These are phyloP conservation scores for Drosophila picticornis DNA, from an alignment of 2,888 invertebrate genomes.

Conservation along the genomic window DNA sequence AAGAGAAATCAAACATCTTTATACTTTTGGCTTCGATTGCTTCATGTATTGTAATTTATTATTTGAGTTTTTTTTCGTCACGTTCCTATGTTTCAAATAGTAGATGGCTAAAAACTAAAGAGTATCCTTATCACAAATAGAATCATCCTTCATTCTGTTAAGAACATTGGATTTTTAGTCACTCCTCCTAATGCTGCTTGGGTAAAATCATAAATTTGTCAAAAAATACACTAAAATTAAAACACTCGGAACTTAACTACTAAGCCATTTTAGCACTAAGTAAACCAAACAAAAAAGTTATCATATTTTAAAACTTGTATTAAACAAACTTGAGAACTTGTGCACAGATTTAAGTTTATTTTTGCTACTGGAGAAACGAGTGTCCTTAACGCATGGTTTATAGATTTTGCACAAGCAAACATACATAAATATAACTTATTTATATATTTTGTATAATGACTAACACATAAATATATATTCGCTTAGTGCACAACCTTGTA, in stretches of 20 bases:
- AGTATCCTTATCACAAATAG: constrained; percentile 36
- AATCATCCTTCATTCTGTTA: constrained; percentile 34
- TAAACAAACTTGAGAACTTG: constrained; percentile 23
- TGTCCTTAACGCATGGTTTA: constrained; percentile 69
- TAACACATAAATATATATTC: constrained; percentile 55
- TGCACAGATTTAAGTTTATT: constrained; percentile 21
- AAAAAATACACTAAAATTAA: constrained; percentile 10
- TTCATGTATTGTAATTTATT: constrained; percentile 52
- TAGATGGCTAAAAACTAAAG: constrained; percentile 20
- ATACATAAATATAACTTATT: constrained; percentile 48
- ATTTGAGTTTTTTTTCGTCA: constrained; percentile 56
- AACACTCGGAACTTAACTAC: constrained; percentile 42
- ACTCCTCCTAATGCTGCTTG: constrained; percentile 55
- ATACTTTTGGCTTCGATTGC: constrained; percentile 62
- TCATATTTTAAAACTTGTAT: constrained; percentile 53
- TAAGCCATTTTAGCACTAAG: constrained; percentile 69
- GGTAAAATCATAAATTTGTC: constrained; percentile 60
- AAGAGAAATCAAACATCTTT: constrained; percentile 14
- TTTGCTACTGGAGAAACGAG: constrained; percentile 42
- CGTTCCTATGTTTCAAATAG: constrained; percentile 68
- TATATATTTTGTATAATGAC: constrained; percentile 65
- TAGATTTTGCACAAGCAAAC: constrained; percentile 52
- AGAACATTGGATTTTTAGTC: constrained; percentile 18
- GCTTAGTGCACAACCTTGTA: constrained; percentile 75
- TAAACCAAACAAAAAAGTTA: constrained; percentile 41